A percentile compares a stretch with the other conserved stretches of the same genome.
These are phyloP conservation scores for Steinernema carpocapsae DNA, from an alignment of 2,888 invertebrate species.

Conservation along the genomic window DNA sequence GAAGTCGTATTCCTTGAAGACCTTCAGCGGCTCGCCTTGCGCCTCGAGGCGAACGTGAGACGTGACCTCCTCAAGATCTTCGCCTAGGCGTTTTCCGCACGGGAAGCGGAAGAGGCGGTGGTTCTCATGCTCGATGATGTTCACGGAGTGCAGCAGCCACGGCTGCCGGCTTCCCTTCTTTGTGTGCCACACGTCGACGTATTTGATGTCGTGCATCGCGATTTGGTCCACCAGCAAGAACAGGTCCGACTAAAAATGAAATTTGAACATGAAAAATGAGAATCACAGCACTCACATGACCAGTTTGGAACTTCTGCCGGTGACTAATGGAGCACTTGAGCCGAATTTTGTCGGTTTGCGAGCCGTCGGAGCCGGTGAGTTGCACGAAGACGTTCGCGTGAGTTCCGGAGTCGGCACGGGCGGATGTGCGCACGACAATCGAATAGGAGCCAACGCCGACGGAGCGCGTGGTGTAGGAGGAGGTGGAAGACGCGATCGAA, in stretches of 20 bases:
- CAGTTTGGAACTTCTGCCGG: constrained; percentile 46
- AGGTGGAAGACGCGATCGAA: background rate
- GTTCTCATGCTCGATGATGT: constrained; percentile 42
- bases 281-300: constrained; percentile 39
- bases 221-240: constrained; percentile 45
- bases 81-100: constrained; percentile 39
- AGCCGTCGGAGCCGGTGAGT: constrained; percentile 42
- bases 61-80: background rate
- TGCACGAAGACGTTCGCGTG: constrained; percentile 43
- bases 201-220: constrained; percentile 38
- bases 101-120: constrained; percentile 42
- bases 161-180: constrained; percentile 13
- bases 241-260: constrained; percentile 43
- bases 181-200: constrained; percentile 44
- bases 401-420: constrained; percentile 35
- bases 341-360: constrained; percentile 42
- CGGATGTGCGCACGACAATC: constrained; percentile 44
- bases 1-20: constrained; percentile 1
- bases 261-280: background rate
- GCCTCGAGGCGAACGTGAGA: background rate
- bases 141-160: constrained; percentile 42
- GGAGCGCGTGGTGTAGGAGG: background rate
- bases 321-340: constrained; percentile 48
- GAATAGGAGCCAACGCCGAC: constrained; percentile 31
- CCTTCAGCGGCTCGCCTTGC: background rate